Evolutionary conservation across 2,797 vertebrate genomes (phyloP), one percentile per base, ranked within the genome.

Genomic region (Cheirogaleus major): DNA sequence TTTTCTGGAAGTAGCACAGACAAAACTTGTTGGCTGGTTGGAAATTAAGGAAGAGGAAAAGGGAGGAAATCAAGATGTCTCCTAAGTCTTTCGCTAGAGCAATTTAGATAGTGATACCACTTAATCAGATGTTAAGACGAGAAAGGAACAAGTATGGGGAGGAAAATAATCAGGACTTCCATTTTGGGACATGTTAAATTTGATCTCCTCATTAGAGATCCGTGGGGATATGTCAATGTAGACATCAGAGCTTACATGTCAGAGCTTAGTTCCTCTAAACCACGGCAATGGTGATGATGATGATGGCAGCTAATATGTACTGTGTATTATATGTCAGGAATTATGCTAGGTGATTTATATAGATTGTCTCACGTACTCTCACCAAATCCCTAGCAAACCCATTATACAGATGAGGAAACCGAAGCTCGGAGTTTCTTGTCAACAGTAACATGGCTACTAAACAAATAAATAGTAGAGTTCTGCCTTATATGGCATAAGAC

Each of bases 91-190:
- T 57, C 69, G 48, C 30, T 57, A 93, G 41, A 82, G 20, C 15
- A 61, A 50, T 43, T 72, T 91, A 93, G 48, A 95, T 76, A 38
- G 59, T 79, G 73, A 80, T 84, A n/a, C 50, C 73, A 95, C 89
- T 91, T 93, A 81, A 59, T 82, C 22, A 69, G 61, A 82, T 79
- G 48, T 35, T 52, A 73, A 89, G 65, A 81, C 48, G 22, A 81
- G 50, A 65, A 80, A 69, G 94, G 50, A 38, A 79, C 15, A 25
- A 73, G 17, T 52, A 32, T 59, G 30, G 73, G 70, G 73, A 69
- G 18, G 15, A 12, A 45, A 72, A 55, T 50, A 82, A 90, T 81
- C 30, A 88, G 48, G 35, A 73, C 57, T 91, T 73, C 76, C 30
- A 63, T 7, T 59, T 95, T 89, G 27, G 22, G 38, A 78, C 22